Percentiles rank a stretch among this genome's conserved stretches.
phyloP scores from a whole-genome alignment of 2,113 vertebrate genomes.

The Chloroceryle aenea region DNA sequence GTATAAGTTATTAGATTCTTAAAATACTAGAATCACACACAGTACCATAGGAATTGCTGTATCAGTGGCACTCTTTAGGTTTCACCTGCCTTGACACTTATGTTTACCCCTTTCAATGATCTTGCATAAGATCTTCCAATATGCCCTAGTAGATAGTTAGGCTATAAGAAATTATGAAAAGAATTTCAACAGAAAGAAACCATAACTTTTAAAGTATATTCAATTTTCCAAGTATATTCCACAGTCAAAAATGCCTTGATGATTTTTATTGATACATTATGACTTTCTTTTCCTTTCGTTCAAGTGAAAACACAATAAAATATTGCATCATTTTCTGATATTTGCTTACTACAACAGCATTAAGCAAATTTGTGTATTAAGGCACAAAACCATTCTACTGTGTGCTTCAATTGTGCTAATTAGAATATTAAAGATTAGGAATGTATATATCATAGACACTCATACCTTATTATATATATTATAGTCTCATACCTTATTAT shows the following conservation, averaged over 20 bases:
- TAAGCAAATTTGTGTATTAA: background rate
- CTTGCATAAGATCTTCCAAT: background rate
- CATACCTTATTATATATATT: too few relatives aligned
- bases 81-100: background rate
- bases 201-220: background rate
- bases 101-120: background rate
- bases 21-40: background rate
- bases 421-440: background rate
- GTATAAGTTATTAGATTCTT: background rate
- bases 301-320: background rate
- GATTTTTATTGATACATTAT: background rate
- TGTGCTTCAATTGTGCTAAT: background rate
- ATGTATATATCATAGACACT: background rate
- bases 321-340: background rate
- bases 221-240: background rate
- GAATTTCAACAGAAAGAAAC: background rate
- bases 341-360: background rate
- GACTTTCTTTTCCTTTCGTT: background rate
- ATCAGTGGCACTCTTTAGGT: background rate
- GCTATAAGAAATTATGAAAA: background rate
- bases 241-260: background rate
- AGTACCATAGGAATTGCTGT: background rate
- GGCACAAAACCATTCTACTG: background rate
- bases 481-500: background rate
- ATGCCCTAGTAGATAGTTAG: fast-evolving